phyloP scores from a whole-genome alignment of 2,797 vertebrate genomes.

The Lepus townsendii region DNA sequence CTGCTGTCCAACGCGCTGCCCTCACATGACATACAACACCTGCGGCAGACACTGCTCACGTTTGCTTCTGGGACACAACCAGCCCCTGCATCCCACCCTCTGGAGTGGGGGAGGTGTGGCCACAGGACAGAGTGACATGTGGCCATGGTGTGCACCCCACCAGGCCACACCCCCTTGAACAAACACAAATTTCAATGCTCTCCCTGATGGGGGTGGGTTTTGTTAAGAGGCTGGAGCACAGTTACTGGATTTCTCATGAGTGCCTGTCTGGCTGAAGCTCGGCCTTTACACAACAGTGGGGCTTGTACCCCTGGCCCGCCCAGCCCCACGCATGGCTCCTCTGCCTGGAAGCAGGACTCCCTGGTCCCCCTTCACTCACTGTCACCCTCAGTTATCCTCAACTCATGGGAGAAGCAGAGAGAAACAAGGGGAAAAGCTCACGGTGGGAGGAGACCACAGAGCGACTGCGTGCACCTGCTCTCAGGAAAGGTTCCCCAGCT shows the following conservation, averaged over 20 bases:
- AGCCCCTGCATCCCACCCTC: no score
- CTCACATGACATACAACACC: not conserved
- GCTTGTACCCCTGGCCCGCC: not conserved
- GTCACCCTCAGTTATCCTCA: not conserved
- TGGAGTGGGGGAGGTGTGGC: not conserved
- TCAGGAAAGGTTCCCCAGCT: not conserved
- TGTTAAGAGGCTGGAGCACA: not conserved
- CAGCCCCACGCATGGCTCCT: not conserved
- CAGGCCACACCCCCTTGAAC: not conserved
- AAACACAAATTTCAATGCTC: not conserved
- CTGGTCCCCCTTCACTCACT: not conserved
- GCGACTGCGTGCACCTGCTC: not conserved
- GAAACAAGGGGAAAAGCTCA: not conserved
- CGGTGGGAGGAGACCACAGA: not conserved
- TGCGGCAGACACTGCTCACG: not conserved
- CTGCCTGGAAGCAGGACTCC: not conserved
- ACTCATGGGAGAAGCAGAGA: not conserved
- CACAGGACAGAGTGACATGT: not conserved
- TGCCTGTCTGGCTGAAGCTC: not conserved
- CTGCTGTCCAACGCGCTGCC: not conserved
- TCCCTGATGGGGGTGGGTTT: not conserved
- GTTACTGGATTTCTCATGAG: not conserved
- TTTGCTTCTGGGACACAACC: not conserved
- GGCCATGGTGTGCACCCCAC: no score
- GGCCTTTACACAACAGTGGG: not conserved